phyloP scores from a whole-genome alignment of 1,140 invertebrate genomes.

The Drosophila funebris region DNA sequence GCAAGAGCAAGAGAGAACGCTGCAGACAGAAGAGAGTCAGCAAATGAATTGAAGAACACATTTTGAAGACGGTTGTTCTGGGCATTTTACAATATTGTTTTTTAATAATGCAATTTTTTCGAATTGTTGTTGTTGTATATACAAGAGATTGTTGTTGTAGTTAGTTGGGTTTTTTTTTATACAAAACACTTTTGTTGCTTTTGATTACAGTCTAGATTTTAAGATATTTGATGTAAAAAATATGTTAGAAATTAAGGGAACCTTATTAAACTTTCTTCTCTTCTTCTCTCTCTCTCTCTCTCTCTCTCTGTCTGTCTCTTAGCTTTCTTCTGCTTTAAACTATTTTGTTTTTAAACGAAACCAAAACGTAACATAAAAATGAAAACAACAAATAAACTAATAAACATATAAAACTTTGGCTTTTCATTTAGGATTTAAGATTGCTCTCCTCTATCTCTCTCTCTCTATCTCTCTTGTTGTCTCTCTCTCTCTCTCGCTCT shows the following conservation, averaged over 20 bases:
- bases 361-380: not conserved
- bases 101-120: constrained; percentile 13
- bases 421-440: too few species aligned
- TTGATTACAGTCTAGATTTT: not conserved
- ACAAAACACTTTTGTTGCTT: not conserved
- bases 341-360: not conserved
- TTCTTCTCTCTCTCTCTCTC: not conserved
- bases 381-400: constrained; percentile 2
- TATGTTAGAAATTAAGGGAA: not conserved
- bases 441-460: not conserved
- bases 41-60: constrained; percentile 34
- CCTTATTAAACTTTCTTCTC: not conserved
- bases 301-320: too few species aligned
- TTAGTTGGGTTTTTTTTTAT: not conserved
- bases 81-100: constrained; percentile 1
- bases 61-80: constrained; percentile 2
- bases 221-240: not conserved
- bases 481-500: not conserved
- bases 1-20: not conserved
- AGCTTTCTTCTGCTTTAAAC: too few species aligned
- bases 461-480: not conserved
- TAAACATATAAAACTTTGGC: not conserved
- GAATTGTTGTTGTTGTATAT: not conserved
- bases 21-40: constrained; percentile 4
- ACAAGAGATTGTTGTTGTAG: not conserved